Evolutionary conservation across 1,140 invertebrate genomes (phyloP), one percentile per base, ranked within the genome.

Genomic region (Dendrolimus kikuchii): DNA sequence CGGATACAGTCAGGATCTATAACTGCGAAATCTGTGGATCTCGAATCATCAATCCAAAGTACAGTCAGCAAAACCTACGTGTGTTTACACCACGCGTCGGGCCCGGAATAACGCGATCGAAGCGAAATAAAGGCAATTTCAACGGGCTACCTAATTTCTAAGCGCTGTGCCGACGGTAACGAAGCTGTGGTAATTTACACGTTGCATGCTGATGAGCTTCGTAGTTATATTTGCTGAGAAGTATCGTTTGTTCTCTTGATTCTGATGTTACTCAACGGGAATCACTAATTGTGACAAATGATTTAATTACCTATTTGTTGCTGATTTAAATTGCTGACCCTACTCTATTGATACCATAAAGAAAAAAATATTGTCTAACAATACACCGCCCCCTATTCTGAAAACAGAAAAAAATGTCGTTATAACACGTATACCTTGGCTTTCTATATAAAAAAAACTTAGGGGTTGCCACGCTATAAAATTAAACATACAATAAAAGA

Each of bases 311-410:
- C 23, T 23, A 23, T 23, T 23, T 23, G 23, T 23, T 23, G 23
- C 23, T 23, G 23, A 7, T 10, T 43, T 8, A 53, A 44, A 10
- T 39, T 49, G 38, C 10, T 36, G 38, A 45, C 50, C 7, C n/a
- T 46, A 46, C 53, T 42, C 52, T 62, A 51, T 68, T 51, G 52
- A 71, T 75, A 49, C 5, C 77, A 77, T 66, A 53, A 58, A 44
- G 62, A 77, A 78, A 78, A n/a, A 81, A 76, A 75, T 77, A 78
- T 86, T 84, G 69, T 75, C 71, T 51, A 84, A 84, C 78, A 86
- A 86, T 86, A 86, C 78, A 79, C 76, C 82, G 82, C 82, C 82
- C 82, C 74, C 77, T 67, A 71, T 84, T 77, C 51, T 49, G 53
- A 64, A 23, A 23, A 44, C 5, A 40, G 7, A 51, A 45, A 37